Percentiles rank a stretch among this genome's conserved stretches.
These are phyloP conservation scores for Anticlea derivata DNA, from an alignment of 2,888 invertebrate species.

Conservation along the genomic window DNA sequence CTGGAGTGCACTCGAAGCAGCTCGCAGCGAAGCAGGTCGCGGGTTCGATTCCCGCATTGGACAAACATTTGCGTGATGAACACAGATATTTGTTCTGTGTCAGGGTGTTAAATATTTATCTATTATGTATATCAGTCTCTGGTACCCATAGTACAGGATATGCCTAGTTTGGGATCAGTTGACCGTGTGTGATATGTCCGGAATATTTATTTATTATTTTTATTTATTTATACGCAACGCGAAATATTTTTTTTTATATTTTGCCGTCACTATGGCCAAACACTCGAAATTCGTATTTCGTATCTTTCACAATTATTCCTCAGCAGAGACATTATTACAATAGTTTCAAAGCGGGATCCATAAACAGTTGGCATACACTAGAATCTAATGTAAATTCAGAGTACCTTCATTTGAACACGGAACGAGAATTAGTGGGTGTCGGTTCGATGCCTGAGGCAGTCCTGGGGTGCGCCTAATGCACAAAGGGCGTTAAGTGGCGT, in stretches of 20 bases:
- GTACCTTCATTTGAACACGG: constrained; percentile 33
- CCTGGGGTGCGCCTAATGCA: constrained; percentile 59
- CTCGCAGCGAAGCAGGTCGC: constrained; percentile 27
- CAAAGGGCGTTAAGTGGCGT: constrained; percentile 68
- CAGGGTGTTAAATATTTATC: too few species aligned
- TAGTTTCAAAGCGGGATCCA: constrained; percentile 9
- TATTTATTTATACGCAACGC: too few species aligned
- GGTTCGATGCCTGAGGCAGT: constrained; percentile 48
- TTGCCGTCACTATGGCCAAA: too few species aligned
- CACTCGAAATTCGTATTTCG: background rate
- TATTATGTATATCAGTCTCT: too few species aligned
- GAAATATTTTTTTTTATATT: too few species aligned
- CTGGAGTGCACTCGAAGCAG: constrained; percentile 13
- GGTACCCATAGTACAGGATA: too few species aligned
- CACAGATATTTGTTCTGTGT: too few species aligned
- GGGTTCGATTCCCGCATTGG: too few species aligned
- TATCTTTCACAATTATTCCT: background rate
- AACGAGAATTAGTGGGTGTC: constrained; percentile 35
- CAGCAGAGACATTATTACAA: background rate
- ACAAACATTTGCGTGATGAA: too few species aligned
- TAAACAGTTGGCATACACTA: constrained; percentile 11
- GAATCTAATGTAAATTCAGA: constrained; percentile 27
- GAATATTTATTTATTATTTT: too few species aligned
- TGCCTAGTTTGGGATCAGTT: too few species aligned
- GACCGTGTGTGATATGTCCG: too few species aligned